Conservation (phyloP, 2,113 vertebrate genomes). For the Cnemophilus loriae region DNA sequence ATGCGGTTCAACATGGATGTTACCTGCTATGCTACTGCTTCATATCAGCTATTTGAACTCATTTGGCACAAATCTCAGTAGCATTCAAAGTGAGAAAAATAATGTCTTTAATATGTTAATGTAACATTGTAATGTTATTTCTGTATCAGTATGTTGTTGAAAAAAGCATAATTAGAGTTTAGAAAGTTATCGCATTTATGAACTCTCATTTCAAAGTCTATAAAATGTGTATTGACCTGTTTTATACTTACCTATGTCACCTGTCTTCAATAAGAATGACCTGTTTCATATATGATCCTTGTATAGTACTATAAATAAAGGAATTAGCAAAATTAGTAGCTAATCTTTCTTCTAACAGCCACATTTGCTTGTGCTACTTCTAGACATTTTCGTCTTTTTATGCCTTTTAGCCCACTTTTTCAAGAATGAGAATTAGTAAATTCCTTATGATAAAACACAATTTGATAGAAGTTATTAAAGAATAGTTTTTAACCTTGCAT, state of each 20-base stretch:
- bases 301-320: not conserved
- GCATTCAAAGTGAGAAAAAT: not conserved
- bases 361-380: not conserved
- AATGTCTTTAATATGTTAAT: rapidly evolving
- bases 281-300: not conserved
- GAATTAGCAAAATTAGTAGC: not conserved
- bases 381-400: not conserved
- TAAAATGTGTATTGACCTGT: not conserved
- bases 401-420: not conserved
- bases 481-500: not conserved
- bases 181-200: not conserved
- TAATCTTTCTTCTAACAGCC: not conserved
- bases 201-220: not conserved
- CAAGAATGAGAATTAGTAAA: not conserved
- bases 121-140: not conserved
- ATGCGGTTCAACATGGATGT: not conserved
- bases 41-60: not conserved
- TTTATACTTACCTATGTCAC: not conserved
- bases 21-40: not conserved
- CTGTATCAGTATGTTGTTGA: not conserved
- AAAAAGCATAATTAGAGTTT: not conserved
- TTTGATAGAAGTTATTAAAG: not conserved
- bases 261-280: not conserved
- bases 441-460: not conserved
- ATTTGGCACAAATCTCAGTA: not conserved